Evolutionary conservation across 2,888 invertebrate genomes (phyloP).

Genomic region (Diarsia rubi): DNA sequence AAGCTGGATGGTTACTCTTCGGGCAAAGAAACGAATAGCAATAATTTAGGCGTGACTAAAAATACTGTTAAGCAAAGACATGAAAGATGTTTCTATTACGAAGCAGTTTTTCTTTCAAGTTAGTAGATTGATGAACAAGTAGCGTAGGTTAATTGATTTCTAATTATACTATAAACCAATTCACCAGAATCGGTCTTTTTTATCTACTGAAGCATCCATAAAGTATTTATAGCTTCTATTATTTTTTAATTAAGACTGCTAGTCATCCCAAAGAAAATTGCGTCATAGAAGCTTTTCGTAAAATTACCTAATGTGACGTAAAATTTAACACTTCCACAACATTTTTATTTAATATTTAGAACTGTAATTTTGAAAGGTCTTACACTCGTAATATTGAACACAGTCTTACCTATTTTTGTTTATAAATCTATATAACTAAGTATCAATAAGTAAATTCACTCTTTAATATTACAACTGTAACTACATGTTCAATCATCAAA

Average conservation of each 20-base stretch:
- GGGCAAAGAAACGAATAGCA: neutral
- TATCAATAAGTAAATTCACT: slow-evolving; percentile 30
- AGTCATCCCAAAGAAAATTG: neutral
- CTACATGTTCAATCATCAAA: slow-evolving; percentile 63
- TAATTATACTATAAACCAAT: too few relatives aligned
- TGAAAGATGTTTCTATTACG: neutral
- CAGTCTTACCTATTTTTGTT: slow-evolving; percentile 35
- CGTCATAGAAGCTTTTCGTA: slow-evolving; percentile 1
- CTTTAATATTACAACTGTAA: slow-evolving; percentile 51
- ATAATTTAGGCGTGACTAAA: neutral
- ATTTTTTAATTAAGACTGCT: too few relatives aligned
- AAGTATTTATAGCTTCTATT: too few relatives aligned
- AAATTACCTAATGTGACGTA: neutral
- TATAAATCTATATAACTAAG: slow-evolving; percentile 20
- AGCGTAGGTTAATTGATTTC: neutral
- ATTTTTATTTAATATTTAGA: neutral
- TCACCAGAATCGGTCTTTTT: too few relatives aligned
- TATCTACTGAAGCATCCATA: too few relatives aligned
- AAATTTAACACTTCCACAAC: neutral
- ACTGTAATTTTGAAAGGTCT: neutral
- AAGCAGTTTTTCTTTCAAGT: neutral
- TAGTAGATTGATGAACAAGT: neutral
- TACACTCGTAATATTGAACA: slow-evolving; percentile 1
- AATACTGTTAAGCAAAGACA: neutral
- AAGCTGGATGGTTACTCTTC: neutral